Evolutionary conservation across 2,797 vertebrate genomes (phyloP), one percentile per base, ranked within the genome.

Genomic region (Myotis daubentonii): DNA sequence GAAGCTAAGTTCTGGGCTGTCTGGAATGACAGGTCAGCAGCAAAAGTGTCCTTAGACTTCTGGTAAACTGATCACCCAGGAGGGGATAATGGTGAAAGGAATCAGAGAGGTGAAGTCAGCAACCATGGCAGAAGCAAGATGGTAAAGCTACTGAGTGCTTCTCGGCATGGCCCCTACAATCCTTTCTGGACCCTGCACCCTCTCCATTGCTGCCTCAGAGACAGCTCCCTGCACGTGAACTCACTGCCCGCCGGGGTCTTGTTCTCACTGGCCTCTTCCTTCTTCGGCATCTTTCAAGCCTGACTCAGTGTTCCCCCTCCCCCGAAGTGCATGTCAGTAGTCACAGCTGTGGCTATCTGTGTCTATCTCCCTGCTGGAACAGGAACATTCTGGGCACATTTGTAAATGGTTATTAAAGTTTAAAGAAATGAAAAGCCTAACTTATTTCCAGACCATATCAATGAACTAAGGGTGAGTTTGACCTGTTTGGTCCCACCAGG

Each of bases 171-270:
- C 7, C 16, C 81, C 44, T 7, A 2, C 74, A 60, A 17, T n/a
- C 60, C 68, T 72, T 8, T 92, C 20, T 30, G 47, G 53, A 30
- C 28, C 60, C 28, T 28, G 60, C 60, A 23, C 4, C 9, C 47
- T 22, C n/a, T 5, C 41, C 13, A 0, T 0, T 0, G 30, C 16
- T 10, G 20, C 25, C 41, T 47, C 38, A 13, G 55, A 25, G 78
- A 5, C 41, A 12, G 13, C 28, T 76, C 15, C 53, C 19, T 2
- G 1, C n/a, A 15, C 2, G 0, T 0, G 17, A 19, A 22, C 17
- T 25, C 1, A 8, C 87, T 2, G n/a, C 49, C 76, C 23, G 30
- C 55, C 15, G 4, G 8, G 5, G 10, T 30, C 49, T n/a, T 36
- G 5, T 30, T 38, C 36, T 41, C 78, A 49, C 8, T 19, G 19